Conservation (phyloP, 2,888 invertebrate species). For the Xylota sylvarum region DNA sequence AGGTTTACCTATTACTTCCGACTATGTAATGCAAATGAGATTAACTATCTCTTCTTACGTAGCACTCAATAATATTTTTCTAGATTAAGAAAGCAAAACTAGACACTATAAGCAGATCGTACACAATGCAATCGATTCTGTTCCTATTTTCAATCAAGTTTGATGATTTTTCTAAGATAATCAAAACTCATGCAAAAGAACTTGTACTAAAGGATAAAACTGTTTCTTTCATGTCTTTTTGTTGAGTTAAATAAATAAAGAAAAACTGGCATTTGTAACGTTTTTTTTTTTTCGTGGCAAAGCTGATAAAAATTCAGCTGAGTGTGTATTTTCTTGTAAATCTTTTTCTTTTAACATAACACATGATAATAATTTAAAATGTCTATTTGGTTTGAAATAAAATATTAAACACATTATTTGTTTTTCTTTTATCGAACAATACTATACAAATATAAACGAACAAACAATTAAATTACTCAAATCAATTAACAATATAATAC, state of each 20-base stretch:
- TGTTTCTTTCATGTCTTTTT: not conserved
- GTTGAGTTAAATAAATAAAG: slow-evolving; percentile 1
- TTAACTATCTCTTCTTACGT: too few relatives aligned
- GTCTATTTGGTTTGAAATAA: slow-evolving; percentile 10
- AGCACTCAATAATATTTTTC: too few relatives aligned
- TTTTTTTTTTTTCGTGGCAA: slow-evolving; percentile 46
- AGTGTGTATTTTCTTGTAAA: slow-evolving; percentile 34
- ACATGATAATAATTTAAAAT: slow-evolving; percentile 4
- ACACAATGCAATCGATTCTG: not conserved
- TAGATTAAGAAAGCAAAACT: not conserved
- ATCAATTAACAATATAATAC: slow-evolving; percentile 51
- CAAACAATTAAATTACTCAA: slow-evolving; percentile 21
- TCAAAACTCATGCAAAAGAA: slow-evolving; percentile 23
- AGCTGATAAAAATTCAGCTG: slow-evolving; percentile 61
- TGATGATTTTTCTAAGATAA: too few relatives aligned
- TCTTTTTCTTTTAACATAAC: slow-evolving; percentile 29
- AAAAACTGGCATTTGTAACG: not conserved
- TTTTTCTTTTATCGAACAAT: slow-evolving; percentile 6
- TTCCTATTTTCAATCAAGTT: not conserved
- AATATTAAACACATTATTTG: too few relatives aligned
- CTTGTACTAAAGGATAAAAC: not conserved
- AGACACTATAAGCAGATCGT: not conserved
- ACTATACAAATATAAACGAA: slow-evolving; percentile 18
- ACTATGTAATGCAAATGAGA: too few relatives aligned
- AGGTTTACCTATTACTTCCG: not conserved